Percentiles rank a stretch among this genome's conserved stretches.
Evolutionary conservation across 92 coral and sea anemone genomes (phyloP).

Genomic region (Porites divaricata): DNA sequence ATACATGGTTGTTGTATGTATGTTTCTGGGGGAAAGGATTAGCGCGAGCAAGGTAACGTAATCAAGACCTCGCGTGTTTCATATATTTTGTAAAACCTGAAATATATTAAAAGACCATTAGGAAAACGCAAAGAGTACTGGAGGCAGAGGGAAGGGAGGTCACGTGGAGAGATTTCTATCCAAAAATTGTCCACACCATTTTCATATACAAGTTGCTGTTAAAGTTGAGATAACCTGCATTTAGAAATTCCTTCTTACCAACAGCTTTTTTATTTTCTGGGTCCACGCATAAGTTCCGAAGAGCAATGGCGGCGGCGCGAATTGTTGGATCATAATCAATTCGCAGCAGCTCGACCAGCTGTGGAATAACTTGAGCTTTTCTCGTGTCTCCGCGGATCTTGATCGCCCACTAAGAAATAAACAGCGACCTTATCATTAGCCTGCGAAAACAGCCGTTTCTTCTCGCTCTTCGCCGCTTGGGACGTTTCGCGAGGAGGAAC

Average conservation of each 20-base stretch:
- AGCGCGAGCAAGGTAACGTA: no score
- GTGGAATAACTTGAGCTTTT: conserved; percentile 82
- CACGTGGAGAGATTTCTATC: not conserved
- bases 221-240: not conserved
- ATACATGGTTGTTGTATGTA: no score
- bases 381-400: conserved; percentile 95
- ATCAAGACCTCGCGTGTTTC: no score
- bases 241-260: conserved; percentile 51
- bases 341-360: conserved; percentile 81
- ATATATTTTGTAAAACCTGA: no score
- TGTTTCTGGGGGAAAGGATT: no score
- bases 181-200: not conserved
- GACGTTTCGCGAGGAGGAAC: no score
- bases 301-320: conserved; percentile 94
- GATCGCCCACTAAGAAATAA: conserved; percentile 89
- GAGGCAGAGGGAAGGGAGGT: no score
- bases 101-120: no score
- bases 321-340: conserved; percentile 93
- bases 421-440: not conserved
- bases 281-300: conserved; percentile 91
- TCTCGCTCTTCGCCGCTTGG: no score
- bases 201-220: not conserved
- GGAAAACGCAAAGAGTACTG: no score
- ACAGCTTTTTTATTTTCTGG: conserved; percentile 85
- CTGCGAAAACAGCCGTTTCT: no score